phyloP scores from a whole-genome alignment of 2,888 invertebrate species.

The Parnassius apollo region DNA sequence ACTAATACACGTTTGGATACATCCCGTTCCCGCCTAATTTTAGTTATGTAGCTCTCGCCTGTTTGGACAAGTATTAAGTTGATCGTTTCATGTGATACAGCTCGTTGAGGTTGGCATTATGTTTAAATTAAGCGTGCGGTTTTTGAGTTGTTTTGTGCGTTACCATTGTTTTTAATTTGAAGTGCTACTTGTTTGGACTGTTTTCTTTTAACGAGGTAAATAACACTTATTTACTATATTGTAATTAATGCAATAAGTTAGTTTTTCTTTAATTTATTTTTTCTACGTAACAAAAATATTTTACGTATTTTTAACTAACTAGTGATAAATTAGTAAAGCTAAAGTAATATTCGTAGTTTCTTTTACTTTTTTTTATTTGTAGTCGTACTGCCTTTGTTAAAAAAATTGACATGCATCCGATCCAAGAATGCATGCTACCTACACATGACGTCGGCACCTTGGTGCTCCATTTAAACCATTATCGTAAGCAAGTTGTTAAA shows the following conservation, averaged over 20 bases:
- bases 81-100: constrained; percentile 77
- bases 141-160: constrained; percentile 67
- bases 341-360: neutral
- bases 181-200: constrained; percentile 30
- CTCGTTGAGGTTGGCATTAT: constrained; percentile 72
- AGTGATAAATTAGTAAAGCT: neutral
- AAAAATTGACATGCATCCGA: neutral
- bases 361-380: constrained; percentile 13
- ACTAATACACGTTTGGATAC: constrained; percentile 44
- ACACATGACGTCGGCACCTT: constrained; percentile 23
- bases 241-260: constrained; percentile 4
- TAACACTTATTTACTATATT: constrained; percentile 43
- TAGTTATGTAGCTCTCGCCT: constrained; percentile 62
- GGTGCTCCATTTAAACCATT: constrained; percentile 20
- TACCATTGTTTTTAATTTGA: constrained; percentile 48
- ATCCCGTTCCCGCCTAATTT: constrained; percentile 41
- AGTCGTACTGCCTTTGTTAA: constrained; percentile 23
- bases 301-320: neutral
- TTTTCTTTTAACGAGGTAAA: constrained; percentile 46
- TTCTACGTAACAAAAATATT: no score
- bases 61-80: constrained; percentile 80
- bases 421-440: constrained; percentile 21
- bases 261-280: neutral
- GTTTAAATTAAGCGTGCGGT: constrained; percentile 73
- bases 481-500: constrained; percentile 11